phyloP scores from a whole-genome alignment of 2,797 vertebrate genomes.

The Cryptoprocta ferox region DNA sequence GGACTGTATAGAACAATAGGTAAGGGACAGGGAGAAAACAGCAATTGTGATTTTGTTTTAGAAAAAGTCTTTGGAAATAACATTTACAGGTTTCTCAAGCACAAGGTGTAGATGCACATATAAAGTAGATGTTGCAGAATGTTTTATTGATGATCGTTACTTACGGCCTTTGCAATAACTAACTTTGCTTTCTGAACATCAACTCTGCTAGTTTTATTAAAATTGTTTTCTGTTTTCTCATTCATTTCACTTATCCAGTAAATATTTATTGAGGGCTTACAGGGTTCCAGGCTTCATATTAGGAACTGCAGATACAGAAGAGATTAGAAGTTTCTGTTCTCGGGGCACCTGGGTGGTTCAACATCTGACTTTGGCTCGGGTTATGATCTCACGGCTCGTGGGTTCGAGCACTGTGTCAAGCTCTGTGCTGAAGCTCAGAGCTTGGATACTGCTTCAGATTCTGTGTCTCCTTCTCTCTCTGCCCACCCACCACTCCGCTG shows the following conservation, averaged over 20 bases:
- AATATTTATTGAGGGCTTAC: background rate
- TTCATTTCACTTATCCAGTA: background rate
- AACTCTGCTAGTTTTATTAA: background rate
- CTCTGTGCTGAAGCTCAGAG: no score
- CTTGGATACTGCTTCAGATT: no score
- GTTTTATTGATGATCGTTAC: background rate
- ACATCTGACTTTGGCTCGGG: no score
- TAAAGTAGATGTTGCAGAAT: background rate
- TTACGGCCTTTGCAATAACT: background rate
- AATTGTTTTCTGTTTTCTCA: background rate
- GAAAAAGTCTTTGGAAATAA: background rate
- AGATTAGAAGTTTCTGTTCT: background rate
- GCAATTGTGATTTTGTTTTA: background rate
- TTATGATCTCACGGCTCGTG: no score
- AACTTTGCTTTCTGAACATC: background rate
- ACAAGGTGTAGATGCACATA: background rate
- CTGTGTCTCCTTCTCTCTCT: no score
- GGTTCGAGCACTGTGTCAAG: no score
- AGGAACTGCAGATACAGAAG: background rate
- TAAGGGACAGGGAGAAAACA: background rate
- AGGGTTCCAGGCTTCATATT: background rate
- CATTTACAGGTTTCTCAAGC: background rate
- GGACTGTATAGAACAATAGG: background rate
- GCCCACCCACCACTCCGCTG: no score
- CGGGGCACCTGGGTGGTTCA: no score